phyloP scores from a whole-genome alignment of 2,113 vertebrate species.

The Nothocercus nigrocapillus region DNA sequence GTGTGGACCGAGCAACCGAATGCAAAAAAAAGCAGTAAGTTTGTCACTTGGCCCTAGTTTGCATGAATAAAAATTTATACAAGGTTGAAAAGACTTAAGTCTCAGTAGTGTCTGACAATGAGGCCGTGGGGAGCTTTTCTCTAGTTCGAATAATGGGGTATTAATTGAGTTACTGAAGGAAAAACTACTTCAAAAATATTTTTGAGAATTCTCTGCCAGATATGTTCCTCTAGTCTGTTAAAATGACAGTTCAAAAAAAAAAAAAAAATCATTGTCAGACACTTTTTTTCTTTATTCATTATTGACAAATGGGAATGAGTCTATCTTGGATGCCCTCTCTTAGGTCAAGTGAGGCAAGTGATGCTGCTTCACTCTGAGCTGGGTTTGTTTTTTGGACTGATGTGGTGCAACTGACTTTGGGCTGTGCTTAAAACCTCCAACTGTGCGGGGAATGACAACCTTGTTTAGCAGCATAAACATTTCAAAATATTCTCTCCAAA shows the following conservation, averaged over 20 bases:
- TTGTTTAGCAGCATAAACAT: background rate
- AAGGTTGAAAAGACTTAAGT: background rate
- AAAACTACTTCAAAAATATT: background rate
- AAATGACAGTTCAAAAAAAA: background rate
- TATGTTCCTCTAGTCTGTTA: background rate
- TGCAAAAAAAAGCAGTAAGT: conserved; percentile 99
- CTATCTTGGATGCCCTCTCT: background rate
- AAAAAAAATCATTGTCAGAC: background rate
- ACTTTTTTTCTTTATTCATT: background rate
- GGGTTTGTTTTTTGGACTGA: background rate
- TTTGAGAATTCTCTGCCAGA: background rate
- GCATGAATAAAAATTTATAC: background rate
- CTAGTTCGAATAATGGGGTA: conserved; percentile 31
- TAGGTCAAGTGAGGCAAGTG: background rate
- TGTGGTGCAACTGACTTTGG: background rate
- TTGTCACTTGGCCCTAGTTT: background rate
- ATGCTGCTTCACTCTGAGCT: background rate
- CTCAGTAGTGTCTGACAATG: background rate
- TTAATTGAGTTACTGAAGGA: conserved; percentile 37
- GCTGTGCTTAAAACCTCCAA: background rate
- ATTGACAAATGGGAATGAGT: background rate
- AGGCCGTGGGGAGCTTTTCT: background rate
- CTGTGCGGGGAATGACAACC: background rate
- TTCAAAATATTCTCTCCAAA: background rate
- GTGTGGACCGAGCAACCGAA: conserved; percentile 90